Conservation (phyloP, 2,797 vertebrate species). For the Cynopterus sphinx region DNA sequence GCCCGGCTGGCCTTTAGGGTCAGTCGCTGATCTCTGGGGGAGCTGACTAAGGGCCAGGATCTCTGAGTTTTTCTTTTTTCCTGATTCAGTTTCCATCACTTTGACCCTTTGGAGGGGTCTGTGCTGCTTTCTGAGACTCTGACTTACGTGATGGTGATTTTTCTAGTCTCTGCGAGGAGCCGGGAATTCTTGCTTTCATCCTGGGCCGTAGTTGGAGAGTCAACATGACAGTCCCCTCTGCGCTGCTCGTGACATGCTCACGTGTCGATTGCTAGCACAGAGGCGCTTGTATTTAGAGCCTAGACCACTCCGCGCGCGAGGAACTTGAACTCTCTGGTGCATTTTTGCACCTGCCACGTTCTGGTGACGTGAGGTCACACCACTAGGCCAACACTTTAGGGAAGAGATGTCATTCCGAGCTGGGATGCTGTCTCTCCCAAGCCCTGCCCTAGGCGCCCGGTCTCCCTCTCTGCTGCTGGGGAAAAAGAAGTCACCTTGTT, state of each 20-base stretch:
- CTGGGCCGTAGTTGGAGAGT: not conserved
- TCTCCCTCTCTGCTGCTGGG: not conserved
- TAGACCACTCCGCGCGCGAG: not conserved
- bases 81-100: not conserved
- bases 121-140: constrained; percentile 38
- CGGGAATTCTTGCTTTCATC: constrained; percentile 23
- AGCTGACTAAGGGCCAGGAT: not conserved
- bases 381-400: not conserved
- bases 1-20: not conserved
- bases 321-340: constrained; percentile 15
- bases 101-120: not conserved
- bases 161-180: not conserved
- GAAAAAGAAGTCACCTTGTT: not conserved
- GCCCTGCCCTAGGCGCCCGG: not conserved
- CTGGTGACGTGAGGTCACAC: not conserved
- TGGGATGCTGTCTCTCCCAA: not conserved
- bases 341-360: not conserved
- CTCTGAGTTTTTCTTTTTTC: not conserved
- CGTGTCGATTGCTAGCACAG: not conserved
- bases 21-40: not conserved
- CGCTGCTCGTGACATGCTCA: not conserved
- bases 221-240: constrained; percentile 31
- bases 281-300: constrained; percentile 58
- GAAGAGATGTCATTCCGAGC: not conserved
- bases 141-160: not conserved